Conservation (phyloP, 2,113 vertebrate genomes). For the Spea multiplicata region DNA sequence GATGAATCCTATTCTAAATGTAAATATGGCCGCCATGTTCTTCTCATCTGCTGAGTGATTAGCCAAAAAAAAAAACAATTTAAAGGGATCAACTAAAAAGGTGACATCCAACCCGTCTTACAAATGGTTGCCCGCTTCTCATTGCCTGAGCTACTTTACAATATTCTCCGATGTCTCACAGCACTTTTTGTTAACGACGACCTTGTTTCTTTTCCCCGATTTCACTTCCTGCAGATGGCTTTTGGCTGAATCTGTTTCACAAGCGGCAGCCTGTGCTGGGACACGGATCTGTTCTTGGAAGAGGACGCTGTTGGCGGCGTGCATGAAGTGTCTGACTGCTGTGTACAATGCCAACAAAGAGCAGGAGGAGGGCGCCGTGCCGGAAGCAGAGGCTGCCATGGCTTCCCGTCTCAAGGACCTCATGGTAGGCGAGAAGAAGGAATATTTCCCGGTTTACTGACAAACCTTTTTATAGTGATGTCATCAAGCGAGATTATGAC, state of each 20-base stretch:
- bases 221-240: constrained; percentile 72
- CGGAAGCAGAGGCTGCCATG: constrained; percentile 67
- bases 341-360: constrained; percentile 65
- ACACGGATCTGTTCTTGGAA: constrained; percentile 71
- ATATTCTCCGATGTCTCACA: no score
- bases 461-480: constrained; percentile 9
- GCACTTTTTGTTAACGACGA: not conserved
- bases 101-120: no score
- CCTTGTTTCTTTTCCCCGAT: not conserved
- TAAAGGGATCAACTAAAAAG: no score
- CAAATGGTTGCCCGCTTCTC: no score
- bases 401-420: constrained; percentile 70
- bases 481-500: no score
- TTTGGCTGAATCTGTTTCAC: constrained; percentile 74
- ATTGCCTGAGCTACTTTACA: no score
- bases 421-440: constrained; percentile 57
- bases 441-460: no score
- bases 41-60: no score
- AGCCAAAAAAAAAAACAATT: no score
- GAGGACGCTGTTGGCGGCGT: constrained; percentile 66
- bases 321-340: constrained; percentile 69
- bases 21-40: no score
- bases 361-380: constrained; percentile 44
- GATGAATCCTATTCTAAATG: no score
- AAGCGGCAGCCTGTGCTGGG: constrained; percentile 60